These are phyloP conservation scores for Rhynchopsitta pachyrhyncha DNA, from an alignment of 2,113 vertebrate species.

Conservation along the genomic window DNA sequence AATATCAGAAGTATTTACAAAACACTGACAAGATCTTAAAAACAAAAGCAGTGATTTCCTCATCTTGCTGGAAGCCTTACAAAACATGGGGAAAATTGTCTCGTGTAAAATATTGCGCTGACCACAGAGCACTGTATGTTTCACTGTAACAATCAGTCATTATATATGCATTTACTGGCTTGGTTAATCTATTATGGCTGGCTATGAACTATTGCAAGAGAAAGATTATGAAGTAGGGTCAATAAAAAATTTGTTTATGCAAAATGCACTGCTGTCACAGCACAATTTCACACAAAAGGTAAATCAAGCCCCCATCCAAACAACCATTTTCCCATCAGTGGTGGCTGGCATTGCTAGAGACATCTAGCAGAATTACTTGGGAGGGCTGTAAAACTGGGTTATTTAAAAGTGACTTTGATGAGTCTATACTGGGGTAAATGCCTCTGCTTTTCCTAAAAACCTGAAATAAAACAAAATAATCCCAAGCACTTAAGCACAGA, in stretches of 20 bases:
- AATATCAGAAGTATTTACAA: conserved; percentile 48
- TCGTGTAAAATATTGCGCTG: neutral
- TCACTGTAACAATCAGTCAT: conserved; percentile 26
- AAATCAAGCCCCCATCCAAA: neutral
- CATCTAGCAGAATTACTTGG: neutral
- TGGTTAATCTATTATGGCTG: neutral
- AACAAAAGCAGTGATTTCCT: conserved; percentile 57
- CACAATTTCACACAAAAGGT: neutral
- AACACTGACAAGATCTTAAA: conserved; percentile 51
- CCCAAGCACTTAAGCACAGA: neutral
- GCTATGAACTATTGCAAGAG: neutral
- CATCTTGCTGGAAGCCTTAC: conserved; percentile 45
- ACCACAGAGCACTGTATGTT: neutral
- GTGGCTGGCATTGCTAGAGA: neutral
- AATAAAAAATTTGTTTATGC: neutral
- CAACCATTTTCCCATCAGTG: neutral
- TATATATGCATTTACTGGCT: neutral
- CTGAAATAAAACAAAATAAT: neutral
- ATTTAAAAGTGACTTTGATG: neutral
- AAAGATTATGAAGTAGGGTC: neutral
- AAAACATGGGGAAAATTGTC: neutral
- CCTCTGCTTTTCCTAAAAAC: neutral
- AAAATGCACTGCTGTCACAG: neutral
- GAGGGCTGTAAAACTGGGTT: neutral
- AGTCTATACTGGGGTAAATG: neutral